Evolutionary conservation across 1,140 invertebrate genomes (phyloP).

Genomic region (Octopus sinensis): DNA sequence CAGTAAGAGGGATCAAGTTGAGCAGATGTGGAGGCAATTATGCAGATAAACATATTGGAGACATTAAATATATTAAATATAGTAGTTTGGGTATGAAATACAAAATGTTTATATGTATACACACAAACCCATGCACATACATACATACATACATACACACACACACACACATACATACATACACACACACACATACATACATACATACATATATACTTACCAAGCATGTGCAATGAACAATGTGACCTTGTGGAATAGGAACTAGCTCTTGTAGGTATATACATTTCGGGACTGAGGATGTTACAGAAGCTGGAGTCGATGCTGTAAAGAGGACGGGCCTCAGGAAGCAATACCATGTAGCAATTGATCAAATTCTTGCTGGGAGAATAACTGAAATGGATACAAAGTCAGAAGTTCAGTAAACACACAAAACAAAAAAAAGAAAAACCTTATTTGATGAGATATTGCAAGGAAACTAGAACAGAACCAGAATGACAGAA

Average conservation of each 20-base stretch:
- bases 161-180: no score
- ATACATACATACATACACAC: no score
- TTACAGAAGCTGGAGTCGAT: slow-evolving; percentile 50
- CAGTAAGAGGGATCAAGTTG: no score
- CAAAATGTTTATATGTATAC: no score
- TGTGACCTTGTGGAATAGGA: slow-evolving; percentile 73
- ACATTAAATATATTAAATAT: no score
- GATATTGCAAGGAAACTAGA: no score
- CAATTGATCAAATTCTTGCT: slow-evolving; percentile 71
- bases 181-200: no score
- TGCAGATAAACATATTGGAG: no score
- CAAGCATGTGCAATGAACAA: slow-evolving; percentile 82
- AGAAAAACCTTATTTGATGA: background rate
- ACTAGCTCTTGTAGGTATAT: slow-evolving; percentile 71
- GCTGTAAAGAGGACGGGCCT: slow-evolving; percentile 56
- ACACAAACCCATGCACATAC: no score
- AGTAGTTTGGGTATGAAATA: no score
- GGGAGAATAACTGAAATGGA: slow-evolving; percentile 64
- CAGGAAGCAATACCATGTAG: slow-evolving; percentile 77
- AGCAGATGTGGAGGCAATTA: no score
- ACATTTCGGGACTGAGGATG: slow-evolving; percentile 74
- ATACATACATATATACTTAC: slow-evolving; percentile 27
- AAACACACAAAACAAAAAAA: slow-evolving; percentile 11
- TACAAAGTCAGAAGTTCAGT: background rate
- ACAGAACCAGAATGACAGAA: background rate